Evolutionary conservation across 1,140 invertebrate species (phyloP).

Genomic region (Nebria ingens): DNA sequence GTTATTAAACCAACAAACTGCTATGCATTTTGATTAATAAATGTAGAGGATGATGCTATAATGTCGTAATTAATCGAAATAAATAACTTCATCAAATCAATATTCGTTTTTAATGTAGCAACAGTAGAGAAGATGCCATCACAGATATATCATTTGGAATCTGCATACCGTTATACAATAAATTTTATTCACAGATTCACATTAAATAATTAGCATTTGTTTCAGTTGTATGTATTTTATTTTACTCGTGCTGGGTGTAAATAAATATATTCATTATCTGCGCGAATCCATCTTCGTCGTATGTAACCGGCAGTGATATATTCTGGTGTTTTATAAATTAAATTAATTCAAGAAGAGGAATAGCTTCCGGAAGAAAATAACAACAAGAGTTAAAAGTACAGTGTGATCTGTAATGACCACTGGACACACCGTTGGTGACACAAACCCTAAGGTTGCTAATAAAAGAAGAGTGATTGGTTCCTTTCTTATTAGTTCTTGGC

Average conservation of each 20-base stretch:
- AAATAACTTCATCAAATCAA: no score
- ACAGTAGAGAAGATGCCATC: no score
- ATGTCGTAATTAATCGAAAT: no score
- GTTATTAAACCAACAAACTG: no score
- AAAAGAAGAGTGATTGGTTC: conserved; percentile 6
- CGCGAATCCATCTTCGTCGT: not conserved
- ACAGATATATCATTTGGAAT: no score
- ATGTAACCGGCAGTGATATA: not conserved
- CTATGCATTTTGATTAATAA: no score
- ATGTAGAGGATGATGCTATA: no score
- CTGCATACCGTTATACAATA: no score
- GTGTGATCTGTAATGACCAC: no score
- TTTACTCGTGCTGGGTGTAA: not conserved
- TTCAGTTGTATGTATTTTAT: not conserved
- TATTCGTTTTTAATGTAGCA: no score
- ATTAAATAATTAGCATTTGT: not conserved
- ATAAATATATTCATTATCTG: not conserved
- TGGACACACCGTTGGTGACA: not conserved
- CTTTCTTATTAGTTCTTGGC: conserved; percentile 3
- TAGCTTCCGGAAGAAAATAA: not conserved
- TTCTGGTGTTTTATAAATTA: conserved; percentile 1
- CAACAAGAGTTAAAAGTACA: not conserved
- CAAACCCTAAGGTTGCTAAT: not conserved
- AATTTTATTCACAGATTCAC: no score
- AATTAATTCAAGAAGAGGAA: conserved; percentile 4